Base-by-base conservation (phyloP, 1,140 invertebrate genomes). In the Drosophila sp. region DNA sequence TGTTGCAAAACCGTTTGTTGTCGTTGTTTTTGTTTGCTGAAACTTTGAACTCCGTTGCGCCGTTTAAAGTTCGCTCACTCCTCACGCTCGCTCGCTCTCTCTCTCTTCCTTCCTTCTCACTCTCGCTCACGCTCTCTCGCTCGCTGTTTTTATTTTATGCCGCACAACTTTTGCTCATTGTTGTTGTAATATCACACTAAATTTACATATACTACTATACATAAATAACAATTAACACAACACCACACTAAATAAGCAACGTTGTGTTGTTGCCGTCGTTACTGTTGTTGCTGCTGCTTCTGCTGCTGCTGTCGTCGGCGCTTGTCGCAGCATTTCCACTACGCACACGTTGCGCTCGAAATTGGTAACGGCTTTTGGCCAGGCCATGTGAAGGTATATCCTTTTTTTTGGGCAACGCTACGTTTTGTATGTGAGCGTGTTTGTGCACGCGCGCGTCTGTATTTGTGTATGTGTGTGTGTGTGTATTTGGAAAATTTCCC, bases 211-310 rank as follows among this genome's bases (percentile, higher is more conserved):
- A 84, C 82, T 74, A 53, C 27, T 67, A 67, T 87, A 84, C 82
- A 87, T 86, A 87, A 81, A 80, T 86, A 86, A 86, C 81, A 86
- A 87, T 87, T 86, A 87, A 63, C 74, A 87, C 78, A 72, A 50
- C 66, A 58, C 59, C 18, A 67, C 63, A 67, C 63, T 54, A 32
- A 58, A 73, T 46, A 34, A 58, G 64, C 65, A 78, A 58, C 53
- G 43, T 64, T 38, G 18, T 53, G 43, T 16, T 65, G 69, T 11
- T 65, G 51, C 9, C 53, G 64, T 14, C 69, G 56, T 7, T 53
- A 61, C 8, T 41, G 29, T 8, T 67, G 45, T 5, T 40, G 25
- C 27, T 48, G 25, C 18, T 53, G 18, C 21, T 54, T 18, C 34
- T 36, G 51, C 32, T 65, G 53, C 7, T 61, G 56, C 25, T 72